Conservation (phyloP, 2,113 vertebrate genomes). For the Channa maculata region DNA sequence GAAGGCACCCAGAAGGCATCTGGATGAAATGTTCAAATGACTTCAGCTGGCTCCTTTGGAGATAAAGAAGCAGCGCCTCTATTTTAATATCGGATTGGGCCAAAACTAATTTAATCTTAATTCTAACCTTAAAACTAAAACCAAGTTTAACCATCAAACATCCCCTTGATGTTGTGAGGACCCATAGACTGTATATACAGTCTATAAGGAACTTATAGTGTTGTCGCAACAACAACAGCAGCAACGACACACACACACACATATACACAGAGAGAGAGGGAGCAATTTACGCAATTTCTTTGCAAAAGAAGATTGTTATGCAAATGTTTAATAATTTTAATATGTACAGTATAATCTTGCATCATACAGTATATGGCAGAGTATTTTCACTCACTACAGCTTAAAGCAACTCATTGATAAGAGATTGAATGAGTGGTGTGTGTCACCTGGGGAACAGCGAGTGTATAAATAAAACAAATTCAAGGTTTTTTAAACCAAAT, state of each 20-base stretch:
- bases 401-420: background rate
- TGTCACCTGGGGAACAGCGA: background rate
- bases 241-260: background rate
- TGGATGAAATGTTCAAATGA: no score
- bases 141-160: no score
- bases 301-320: background rate
- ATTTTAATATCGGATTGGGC: no score
- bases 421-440: background rate
- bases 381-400: background rate
- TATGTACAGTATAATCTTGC: background rate
- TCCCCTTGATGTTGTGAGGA: no score
- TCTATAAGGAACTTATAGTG: no score
- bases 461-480: background rate
- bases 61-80: no score
- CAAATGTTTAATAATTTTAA: background rate
- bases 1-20: no score
- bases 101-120: no score
- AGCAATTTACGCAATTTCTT: slow-evolving; percentile 1
- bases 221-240: no score
- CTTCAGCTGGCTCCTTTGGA: no score
- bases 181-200: no score
- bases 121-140: no score
- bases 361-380: background rate
- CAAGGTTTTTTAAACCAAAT: background rate
- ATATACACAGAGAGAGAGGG: background rate